These are phyloP conservation scores for Micropoecilia bifurca DNA, from an alignment of 2,797 vertebrate species.

Conservation along the genomic window DNA sequence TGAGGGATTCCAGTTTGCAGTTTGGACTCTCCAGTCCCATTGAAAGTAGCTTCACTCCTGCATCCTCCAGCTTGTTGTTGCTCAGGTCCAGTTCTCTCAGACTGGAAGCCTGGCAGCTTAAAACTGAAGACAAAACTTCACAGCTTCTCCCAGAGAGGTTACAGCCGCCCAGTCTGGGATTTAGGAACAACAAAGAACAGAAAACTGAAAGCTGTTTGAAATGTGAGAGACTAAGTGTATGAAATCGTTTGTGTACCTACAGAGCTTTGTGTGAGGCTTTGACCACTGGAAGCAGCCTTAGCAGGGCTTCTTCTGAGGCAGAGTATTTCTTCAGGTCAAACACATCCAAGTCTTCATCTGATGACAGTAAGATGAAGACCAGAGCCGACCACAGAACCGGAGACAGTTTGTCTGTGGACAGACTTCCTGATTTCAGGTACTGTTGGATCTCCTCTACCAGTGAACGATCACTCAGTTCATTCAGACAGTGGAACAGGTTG, in stretches of 20 bases:
- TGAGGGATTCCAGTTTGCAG: conserved; percentile 3
- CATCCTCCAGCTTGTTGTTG: conserved; percentile 14
- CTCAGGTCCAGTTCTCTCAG: conserved; percentile 26
- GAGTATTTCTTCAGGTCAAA: conserved; percentile 8
- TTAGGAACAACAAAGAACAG: background rate
- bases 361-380: conserved; percentile 20
- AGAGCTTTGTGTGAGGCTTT: conserved; percentile 6
- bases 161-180: background rate
- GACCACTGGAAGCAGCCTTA: background rate
- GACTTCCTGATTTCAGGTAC: background rate
- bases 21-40: conserved; percentile 5
- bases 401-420: background rate
- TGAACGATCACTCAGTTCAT: background rate
- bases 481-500: conserved; percentile 2
- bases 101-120: background rate
- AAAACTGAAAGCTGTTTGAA: background rate
- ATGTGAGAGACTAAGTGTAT: too few species aligned
- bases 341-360: background rate
- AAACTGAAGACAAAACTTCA: background rate
- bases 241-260: background rate
- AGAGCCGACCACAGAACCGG: conserved; percentile 17
- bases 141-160: conserved; percentile 5
- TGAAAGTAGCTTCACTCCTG: background rate
- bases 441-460: background rate
- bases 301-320: background rate